A percentile compares a stretch with the other conserved stretches of the same genome.
Conservation (phyloP, 2,797 vertebrate genomes). For the Odontamblyopus lacepedii region DNA sequence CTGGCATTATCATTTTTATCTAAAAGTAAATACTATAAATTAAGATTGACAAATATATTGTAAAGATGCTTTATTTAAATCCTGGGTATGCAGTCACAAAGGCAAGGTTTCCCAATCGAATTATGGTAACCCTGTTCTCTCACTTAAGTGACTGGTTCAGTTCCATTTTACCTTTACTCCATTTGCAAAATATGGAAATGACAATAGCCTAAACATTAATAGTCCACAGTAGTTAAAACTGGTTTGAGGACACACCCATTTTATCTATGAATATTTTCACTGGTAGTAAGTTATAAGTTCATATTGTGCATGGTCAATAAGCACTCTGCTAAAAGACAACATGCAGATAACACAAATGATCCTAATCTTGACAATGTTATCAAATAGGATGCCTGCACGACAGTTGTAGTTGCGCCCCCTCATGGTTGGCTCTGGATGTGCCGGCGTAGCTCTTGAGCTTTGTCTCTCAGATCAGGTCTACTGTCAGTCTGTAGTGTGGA, state of each 20-base stretch:
- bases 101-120: slow-evolving; percentile 22
- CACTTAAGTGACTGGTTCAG: not conserved
- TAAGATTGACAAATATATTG: slow-evolving; percentile 33
- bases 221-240: slow-evolving; percentile 50
- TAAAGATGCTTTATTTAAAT: slow-evolving; percentile 60
- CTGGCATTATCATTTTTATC: no score
- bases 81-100: slow-evolving; percentile 51
- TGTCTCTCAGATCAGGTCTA: slow-evolving; percentile 91
- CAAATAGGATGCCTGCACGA: slow-evolving; percentile 21
- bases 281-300: not conserved
- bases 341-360: slow-evolving; percentile 25
- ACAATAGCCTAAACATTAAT: not conserved
- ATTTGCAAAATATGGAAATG: not conserved
- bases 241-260: no score
- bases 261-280: no score
- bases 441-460: slow-evolving; percentile 88
- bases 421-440: slow-evolving; percentile 91
- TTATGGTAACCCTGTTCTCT: not conserved
- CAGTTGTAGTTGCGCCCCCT: slow-evolving; percentile 39
- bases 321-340: slow-evolving; percentile 11
- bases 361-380: slow-evolving; percentile 12
- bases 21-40: no score
- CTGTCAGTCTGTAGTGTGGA: slow-evolving; percentile 90
- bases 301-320: slow-evolving; percentile 7
- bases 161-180: not conserved